Evolutionary conservation across 2,888 invertebrate genomes (phyloP), one percentile per base, ranked within the genome.

Genomic region (Leptopilina syphax): DNA sequence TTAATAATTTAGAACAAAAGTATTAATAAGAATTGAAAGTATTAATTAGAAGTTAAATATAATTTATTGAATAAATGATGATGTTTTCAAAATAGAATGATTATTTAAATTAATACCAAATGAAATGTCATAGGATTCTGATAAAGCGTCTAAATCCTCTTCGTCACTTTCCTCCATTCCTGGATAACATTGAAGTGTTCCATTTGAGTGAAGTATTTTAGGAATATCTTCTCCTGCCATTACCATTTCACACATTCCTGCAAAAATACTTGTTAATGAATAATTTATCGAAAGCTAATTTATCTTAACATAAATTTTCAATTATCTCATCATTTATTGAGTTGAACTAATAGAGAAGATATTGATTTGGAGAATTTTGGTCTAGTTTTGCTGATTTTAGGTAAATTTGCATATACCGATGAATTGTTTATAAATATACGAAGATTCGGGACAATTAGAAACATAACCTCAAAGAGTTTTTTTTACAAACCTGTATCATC

Each of bases 221-320:
- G 96, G 95, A 86, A 96, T 94, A 92, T 96, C 95, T 91, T 98
- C 97, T 78, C 96, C 96, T 54, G 96, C 94, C 96, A 98, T 97
- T 78, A 98, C 96, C 88, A 96, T 95, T 92, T 98, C 98, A 92
- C 98, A 98, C 94, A 98, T 96, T 80, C 98, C 94, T 92, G 88
- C 50, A 34, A 73, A 63, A 68, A 67, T 47, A 50, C 57, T 67
- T 9, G 3, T 50, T 18, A 0, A 2, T 10, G 10, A 50, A 9
- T 50, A 50, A 50, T 50, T 50, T 10, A 50, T 50, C 9, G 34
- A 34, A 2, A 50, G 50, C 12, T 10, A 12, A 50, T 3, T 50
- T 50, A 10, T 3, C 9, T 50, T 50, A 10, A 12, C 12, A 50
- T 2, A 50, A 9, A 10, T 50, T 50, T 10, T 10, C 12, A 50